Evolutionary conservation across 2,113 vertebrate genomes (phyloP), one percentile per base, ranked within the genome.

Genomic region (Rutilus rutilus): DNA sequence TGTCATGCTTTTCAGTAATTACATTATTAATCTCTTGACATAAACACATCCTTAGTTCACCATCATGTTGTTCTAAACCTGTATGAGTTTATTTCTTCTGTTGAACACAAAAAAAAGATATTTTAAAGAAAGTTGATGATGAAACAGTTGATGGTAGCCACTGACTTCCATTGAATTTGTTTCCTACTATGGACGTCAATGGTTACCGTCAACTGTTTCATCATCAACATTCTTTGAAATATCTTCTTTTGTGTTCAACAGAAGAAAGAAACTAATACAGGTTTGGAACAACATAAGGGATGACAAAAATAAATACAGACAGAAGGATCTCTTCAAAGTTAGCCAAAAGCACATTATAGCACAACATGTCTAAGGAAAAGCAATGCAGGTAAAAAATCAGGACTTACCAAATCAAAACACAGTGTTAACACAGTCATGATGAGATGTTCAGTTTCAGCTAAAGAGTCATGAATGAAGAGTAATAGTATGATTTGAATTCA

Each of bases 361-460:
- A 19, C 64, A 67, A 9, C 8, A 36, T 39, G 33, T 71, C 33
- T 23, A 15, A 27, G n/a, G 6, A 75, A 47, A 50, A 65, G 15
- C 19, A 36, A 19, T 25, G 36, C 15, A 57, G 64, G 6, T 10
- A 77, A 74, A 82, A 69, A 15, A 6, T 2, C 6, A 60, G 77
- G 64, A 92, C 92, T 92, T 87, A 93, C 93, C 91, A 85, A 88
- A n/a, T 88, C 30, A 59, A 89, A 25, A 50, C 88, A 69, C 65
- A 82, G 39, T 8, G 45, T 17, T 62, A 45, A 87, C 73, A 82
- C 52, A 30, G n/a, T 89, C 85, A 89, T 76, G 27, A 11, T 67
- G 6, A 59, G 27, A 74, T 39, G 74, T 33, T 52, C 65, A 64
- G 84, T 64, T 74, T 81, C 45, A 67, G 19, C 42, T 82, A 30